Conservation (phyloP, 2,888 invertebrate species). For the Mayetiola destructor region DNA sequence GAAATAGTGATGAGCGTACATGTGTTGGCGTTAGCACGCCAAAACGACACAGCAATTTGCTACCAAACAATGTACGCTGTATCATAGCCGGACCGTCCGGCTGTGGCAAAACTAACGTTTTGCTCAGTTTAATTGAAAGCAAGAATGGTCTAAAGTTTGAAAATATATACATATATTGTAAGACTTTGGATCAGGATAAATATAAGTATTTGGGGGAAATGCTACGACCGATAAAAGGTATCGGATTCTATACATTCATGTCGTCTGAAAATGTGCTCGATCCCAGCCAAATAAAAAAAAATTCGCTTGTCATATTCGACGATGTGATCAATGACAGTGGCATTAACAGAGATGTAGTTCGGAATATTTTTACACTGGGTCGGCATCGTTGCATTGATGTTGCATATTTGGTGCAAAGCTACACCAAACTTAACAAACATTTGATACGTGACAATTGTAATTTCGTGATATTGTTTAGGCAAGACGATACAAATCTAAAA, state of each 20-base stretch:
- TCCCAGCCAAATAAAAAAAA: slow-evolving; percentile 18
- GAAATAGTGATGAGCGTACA: not conserved
- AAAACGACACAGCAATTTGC: slow-evolving; percentile 22
- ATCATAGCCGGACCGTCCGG: slow-evolving; percentile 27
- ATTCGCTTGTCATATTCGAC: slow-evolving; percentile 27
- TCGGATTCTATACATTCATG: slow-evolving; percentile 5
- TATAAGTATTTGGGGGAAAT: slow-evolving; percentile 21
- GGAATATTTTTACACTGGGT: slow-evolving; percentile 23
- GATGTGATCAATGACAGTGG: slow-evolving; percentile 27
- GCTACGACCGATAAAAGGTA: slow-evolving; percentile 18
- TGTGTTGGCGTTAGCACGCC: not conserved
- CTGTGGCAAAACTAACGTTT: slow-evolving; percentile 29
- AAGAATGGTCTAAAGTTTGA: slow-evolving; percentile 27
- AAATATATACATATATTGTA: slow-evolving; percentile 28
- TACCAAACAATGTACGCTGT: slow-evolving; percentile 23
- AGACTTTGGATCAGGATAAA: slow-evolving; percentile 23
- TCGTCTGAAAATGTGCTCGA: slow-evolving; percentile 21
- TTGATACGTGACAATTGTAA: slow-evolving; percentile 27
- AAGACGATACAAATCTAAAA: slow-evolving; percentile 25
- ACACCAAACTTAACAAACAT: slow-evolving; percentile 25
- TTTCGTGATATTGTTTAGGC: slow-evolving; percentile 25
- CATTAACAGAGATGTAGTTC: slow-evolving; percentile 21
- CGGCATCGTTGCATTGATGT: slow-evolving; percentile 24
- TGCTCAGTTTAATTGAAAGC: slow-evolving; percentile 25
- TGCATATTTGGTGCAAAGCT: slow-evolving; percentile 25